Conservation (phyloP, 2,113 vertebrate genomes). For the Grus americana region DNA sequence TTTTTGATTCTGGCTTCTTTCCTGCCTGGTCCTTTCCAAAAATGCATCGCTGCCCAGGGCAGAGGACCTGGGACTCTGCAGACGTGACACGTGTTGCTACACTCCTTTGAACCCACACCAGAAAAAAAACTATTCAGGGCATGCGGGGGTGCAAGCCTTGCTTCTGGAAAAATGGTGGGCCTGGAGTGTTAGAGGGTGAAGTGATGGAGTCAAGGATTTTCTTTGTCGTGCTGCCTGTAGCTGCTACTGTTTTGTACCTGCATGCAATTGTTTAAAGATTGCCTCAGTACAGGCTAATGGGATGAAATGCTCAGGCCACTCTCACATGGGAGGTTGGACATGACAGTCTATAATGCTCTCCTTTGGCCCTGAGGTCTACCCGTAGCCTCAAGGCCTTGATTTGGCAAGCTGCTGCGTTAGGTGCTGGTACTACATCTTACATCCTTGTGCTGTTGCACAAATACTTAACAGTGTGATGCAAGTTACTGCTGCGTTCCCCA, state of each 20-base stretch:
- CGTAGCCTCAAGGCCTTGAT: neutral
- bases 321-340: rapidly evolving
- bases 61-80: neutral
- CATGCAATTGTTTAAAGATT: neutral
- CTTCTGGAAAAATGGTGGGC: neutral
- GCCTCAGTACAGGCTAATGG: neutral
- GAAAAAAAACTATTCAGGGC: neutral
- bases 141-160: neutral
- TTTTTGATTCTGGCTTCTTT: neutral
- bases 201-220: neutral
- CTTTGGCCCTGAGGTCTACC: neutral
- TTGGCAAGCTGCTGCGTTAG: neutral
- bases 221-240: neutral
- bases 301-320: neutral
- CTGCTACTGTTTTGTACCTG: neutral
- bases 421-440: neutral
- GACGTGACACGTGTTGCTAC: rapidly evolving
- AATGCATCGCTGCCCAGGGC: neutral
- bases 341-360: neutral
- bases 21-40: neutral
- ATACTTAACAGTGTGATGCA: neutral
- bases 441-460: neutral
- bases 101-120: neutral
- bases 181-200: neutral
- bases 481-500: neutral